Base-by-base conservation (phyloP, 2,113 vertebrate species). In the Pomatostomus ruficeps region DNA sequence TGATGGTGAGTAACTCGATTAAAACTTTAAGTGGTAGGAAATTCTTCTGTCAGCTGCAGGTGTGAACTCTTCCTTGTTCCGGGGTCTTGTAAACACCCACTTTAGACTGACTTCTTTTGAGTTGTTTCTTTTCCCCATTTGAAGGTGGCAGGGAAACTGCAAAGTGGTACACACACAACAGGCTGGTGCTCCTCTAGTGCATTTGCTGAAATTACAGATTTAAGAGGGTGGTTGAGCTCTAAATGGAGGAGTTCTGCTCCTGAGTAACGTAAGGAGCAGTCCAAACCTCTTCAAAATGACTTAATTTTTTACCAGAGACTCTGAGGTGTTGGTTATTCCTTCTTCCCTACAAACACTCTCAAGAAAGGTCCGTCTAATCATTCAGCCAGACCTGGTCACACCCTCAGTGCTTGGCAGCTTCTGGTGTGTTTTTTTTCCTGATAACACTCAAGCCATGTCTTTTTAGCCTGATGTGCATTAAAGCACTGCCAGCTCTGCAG, bases 351-450 rank as follows among this genome's bases (percentile, higher is more conserved):
- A 89, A 71, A 72, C 59, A 67, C 43, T 67, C 33, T 70, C 43
- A 26, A 14, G 63, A 82, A 74, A 62, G 12, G 5, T 91, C 48
- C 86, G 36, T 89, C 77, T 85, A 93, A 96, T 88, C 90, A 36
- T 54, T 62, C 35, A 74, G 58, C 78, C 97, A 96, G 96, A 58
- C 73, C 40, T 92, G 73, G 94, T 89, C 91, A 95, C 79, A 65
- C 75, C 72, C 95, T 91, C 43, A 31, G 12, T 42, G 7, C 70
- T 96, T 65, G 66, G 79, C 83, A 94, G 48, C 40, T 52, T 43
- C 45, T 78, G 79, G 45, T 74, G 66, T 97, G 93, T n/a, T 77
- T 73, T 80, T 76, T 54, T 33, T 33, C 61, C 85, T 88, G 97
- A 98, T 97, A 97, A 94, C 6, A 0, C 52, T 92, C 46, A 77